Evolutionary conservation across 2,113 vertebrate genomes (phyloP).

Genomic region (Notarius quadriscutis): DNA sequence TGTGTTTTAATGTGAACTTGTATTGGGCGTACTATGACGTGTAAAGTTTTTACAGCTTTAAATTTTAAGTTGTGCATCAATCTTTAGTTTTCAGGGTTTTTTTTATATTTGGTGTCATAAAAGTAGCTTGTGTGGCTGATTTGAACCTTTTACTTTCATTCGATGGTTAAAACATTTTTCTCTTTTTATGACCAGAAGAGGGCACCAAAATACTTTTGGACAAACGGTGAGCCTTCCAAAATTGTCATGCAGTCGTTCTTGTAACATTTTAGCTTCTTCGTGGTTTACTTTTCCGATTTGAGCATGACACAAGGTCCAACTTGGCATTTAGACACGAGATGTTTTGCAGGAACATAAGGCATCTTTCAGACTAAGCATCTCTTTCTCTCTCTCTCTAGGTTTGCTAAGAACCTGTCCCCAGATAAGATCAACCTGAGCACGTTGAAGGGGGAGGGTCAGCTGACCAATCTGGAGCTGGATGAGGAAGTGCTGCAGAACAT

Average conservation of each 20-base stretch:
- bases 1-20: not conserved
- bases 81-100: not conserved
- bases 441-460: constrained; percentile 91
- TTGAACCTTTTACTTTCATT: not conserved
- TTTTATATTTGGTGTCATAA: not conserved
- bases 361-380: not conserved
- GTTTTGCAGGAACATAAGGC: not conserved
- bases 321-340: not conserved
- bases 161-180: not conserved
- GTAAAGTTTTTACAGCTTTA: not conserved
- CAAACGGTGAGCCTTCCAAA: not conserved
- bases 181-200: constrained; percentile 36
- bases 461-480: constrained; percentile 95
- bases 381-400: constrained; percentile 69
- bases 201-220: constrained; percentile 29
- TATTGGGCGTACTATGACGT: not conserved
- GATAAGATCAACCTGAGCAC: constrained; percentile 99
- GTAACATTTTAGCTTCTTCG: not conserved
- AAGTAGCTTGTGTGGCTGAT: not conserved
- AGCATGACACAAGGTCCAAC: too few species aligned
- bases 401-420: constrained; percentile 98
- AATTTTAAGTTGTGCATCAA: not conserved
- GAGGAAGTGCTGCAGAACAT: constrained; percentile 98
- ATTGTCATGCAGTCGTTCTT: not conserved
- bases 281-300: not conserved